These are phyloP conservation scores for Leucoma salicis DNA, from an alignment of 2,888 invertebrate genomes.

Conservation along the genomic window DNA sequence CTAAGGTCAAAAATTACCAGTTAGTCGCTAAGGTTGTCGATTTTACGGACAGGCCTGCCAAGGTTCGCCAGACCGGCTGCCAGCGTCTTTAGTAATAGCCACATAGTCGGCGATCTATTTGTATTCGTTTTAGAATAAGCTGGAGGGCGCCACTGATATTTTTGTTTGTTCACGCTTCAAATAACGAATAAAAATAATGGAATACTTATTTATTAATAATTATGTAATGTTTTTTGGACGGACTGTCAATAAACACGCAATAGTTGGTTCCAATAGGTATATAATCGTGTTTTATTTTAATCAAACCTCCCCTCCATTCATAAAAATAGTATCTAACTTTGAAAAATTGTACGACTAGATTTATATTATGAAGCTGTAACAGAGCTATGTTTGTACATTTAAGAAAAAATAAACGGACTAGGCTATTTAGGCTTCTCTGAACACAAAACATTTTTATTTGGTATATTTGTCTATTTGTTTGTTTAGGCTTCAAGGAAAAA, in stretches of 20 bases:
- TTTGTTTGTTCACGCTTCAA: conserved; percentile 72
- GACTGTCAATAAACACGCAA: conserved; percentile 82
- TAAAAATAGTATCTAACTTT: too few relatives aligned
- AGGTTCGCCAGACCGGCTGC: conserved; percentile 46
- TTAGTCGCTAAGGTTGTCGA: conserved; percentile 33
- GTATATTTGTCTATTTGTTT: too few relatives aligned
- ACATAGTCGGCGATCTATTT: conserved; percentile 77
- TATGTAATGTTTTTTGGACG: conserved; percentile 76
- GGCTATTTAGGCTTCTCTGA: too few relatives aligned
- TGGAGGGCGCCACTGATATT: conserved; percentile 66
- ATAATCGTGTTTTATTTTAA: conserved; percentile 33
- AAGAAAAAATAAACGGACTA: too few relatives aligned
- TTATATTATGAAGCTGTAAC: too few relatives aligned
- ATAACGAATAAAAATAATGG: conserved; percentile 65
- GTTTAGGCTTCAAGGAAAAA: too few relatives aligned
- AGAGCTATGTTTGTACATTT: too few relatives aligned
- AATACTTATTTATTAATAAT: conserved; percentile 60
- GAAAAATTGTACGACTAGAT: too few relatives aligned
- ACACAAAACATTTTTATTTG: too few relatives aligned
- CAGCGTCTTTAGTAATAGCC: conserved; percentile 77
- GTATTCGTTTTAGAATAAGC: conserved; percentile 82
- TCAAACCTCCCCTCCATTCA: too few relatives aligned
- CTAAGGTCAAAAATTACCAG: conserved; percentile 29
- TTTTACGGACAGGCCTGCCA: conserved; percentile 14
- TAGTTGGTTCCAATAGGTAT: conserved; percentile 78